Evolutionary conservation across 2,888 invertebrate genomes (phyloP).

Genomic region (Sinelater perroti): DNA sequence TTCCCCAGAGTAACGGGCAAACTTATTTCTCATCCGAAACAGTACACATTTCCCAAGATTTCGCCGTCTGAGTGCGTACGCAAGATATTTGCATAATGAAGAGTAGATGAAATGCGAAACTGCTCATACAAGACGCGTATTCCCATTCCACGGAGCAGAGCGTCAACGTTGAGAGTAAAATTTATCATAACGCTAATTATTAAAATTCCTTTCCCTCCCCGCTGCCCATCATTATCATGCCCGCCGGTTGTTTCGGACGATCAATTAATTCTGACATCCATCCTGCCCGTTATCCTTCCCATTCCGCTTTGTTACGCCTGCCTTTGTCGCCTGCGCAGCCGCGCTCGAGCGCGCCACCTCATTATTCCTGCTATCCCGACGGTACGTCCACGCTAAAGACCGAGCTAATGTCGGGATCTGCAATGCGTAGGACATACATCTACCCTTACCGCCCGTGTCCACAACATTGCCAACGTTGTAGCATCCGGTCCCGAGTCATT

Average conservation of each 20-base stretch:
- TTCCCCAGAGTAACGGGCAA: too few relatives aligned
- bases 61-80: slow-evolving; percentile 7
- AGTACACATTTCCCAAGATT: slow-evolving; percentile 11
- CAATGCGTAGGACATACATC: slow-evolving; percentile 35
- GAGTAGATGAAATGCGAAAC: too few relatives aligned
- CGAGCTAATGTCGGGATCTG: slow-evolving; percentile 33
- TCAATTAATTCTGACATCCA: slow-evolving; percentile 35
- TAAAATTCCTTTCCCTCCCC: slow-evolving; percentile 12
- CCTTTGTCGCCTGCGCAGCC: slow-evolving; percentile 23
- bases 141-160: neutral
- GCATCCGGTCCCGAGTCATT: slow-evolving; percentile 4
- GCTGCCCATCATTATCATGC: slow-evolving; percentile 22
- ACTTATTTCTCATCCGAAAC: too few relatives aligned
- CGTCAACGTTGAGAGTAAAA: slow-evolving; percentile 3
- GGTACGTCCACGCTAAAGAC: slow-evolving; percentile 24
- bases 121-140: neutral
- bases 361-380: slow-evolving; percentile 32
- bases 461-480: slow-evolving; percentile 7
- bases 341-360: slow-evolving; percentile 25
- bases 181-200: slow-evolving; percentile 21
- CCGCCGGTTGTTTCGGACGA: slow-evolving; percentile 25
- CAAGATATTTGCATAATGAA: slow-evolving; percentile 19
- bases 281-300: slow-evolving; percentile 30
- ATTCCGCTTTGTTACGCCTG: slow-evolving; percentile 27
- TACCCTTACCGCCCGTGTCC: slow-evolving; percentile 12